Base-by-base conservation (phyloP, 1,140 invertebrate genomes). In the Pogonomyrmex californicus region DNA sequence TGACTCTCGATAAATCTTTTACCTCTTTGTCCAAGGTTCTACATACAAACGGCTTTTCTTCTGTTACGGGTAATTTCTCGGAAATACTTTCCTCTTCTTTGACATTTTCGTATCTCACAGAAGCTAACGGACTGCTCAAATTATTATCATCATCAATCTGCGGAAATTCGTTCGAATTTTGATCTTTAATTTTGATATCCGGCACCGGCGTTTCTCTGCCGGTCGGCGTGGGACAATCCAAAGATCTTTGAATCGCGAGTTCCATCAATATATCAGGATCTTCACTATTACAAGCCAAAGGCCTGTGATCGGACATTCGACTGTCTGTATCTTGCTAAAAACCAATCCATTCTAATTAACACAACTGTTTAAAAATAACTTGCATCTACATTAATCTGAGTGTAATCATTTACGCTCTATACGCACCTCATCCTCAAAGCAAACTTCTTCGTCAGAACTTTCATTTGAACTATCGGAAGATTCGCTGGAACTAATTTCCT, bases 401-500 rank as follows among this genome's bases (percentile, higher is more conserved):
- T 5, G 0, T 4, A 0, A 4, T 41, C 23, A 38, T 58, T 33
- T 14, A 10, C 4, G 4, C 6, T 82, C 2, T 73, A 78, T 56
- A 58, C 14, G 47, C 78, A 91, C 91, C 87, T 91, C 91, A 58
- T 91, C 86, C 12, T 91, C 88, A 38, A 83, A 91, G n/a, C 73
- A 33, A 73, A 87, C 92, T 77, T 94, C 94, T 38, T 95, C 94
- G n/a, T 95, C 96, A 0, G 95, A 95, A 87, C 93, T 95, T 47
- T 95, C 95, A 62, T 91, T 93, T 0, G 93, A 93, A 44, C 92
- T 93, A 51, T 90, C 93, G 4, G 93, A 93, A 17, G 94, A 95
- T 63, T 94, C 93, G 1, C 92, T 94, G 47, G 93, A 94, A 77
- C 93, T 95, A 12, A 92, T 92, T 17, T 94, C 93, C 1, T 93